Base-by-base conservation (phyloP, 2,113 vertebrate genomes). In the Callipepla squamata region DNA sequence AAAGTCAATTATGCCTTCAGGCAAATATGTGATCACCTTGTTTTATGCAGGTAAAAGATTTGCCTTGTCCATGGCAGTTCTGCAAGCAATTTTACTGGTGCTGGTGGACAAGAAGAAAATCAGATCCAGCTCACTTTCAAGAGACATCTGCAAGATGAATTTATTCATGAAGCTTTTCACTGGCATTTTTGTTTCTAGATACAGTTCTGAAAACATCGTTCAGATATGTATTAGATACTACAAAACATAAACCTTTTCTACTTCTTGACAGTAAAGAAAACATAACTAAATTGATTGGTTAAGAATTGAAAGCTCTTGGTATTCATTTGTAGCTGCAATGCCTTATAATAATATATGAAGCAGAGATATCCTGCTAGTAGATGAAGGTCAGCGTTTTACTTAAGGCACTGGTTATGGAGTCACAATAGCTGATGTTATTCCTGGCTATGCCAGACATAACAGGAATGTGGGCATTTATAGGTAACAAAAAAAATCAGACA, bases 161-260 rank as follows among this genome's bases (percentile, higher is more conserved):
- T 67, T 70, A 79, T 91, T 96, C 48, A 74, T 59, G 68, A 45
- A 95, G 76, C 55, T 94, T 85, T 95, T 95, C 90, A 90, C 79
- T 93, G 84, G 74, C 93, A 87, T 85, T 96, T 95, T 93, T 92
- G 85, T 47, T 89, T 94, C 75, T 53, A 95, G 90, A 91, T 87
- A 91, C 68, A 73, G 79, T 87, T 90, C 90, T 87, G 93, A 89
- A 89, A 95, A 93, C 76, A 77, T 3, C 80, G 62, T 85, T 76
- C 75, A 74, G 72, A 91, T 85, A 86, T 65, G 78, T 93, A 83
- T 83, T 51, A 89, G 72, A 74, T 79, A 77, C 75, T 90, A 90
- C 61, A 91, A 91, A 87, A 91, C 80, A 91, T 14, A 91, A 85
- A 67, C 59, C 34, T 63, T 53, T 68, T 80, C 47, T 88, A 63